Percentiles rank a stretch among this genome's conserved stretches.
These are phyloP conservation scores for Hylia prasina DNA, from an alignment of 2,113 vertebrate genomes.

Conservation along the genomic window DNA sequence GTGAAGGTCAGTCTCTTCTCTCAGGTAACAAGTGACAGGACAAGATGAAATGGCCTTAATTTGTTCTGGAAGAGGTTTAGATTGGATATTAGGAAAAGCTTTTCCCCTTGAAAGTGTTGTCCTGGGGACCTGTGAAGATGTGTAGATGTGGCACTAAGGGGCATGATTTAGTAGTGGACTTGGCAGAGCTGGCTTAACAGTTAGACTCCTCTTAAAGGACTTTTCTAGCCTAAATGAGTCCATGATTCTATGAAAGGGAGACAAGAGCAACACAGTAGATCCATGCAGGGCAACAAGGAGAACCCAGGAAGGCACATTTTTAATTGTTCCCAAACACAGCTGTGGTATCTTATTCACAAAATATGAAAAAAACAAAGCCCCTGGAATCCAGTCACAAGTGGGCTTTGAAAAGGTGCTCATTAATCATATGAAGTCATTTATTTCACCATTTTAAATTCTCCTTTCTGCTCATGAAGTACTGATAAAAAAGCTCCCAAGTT, in stretches of 20 bases:
- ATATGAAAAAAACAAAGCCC: not conserved
- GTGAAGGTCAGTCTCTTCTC: not conserved
- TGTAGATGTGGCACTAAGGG: too few relatives aligned
- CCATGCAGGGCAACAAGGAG: not conserved
- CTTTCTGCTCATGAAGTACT: not conserved
- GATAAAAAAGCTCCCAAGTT: not conserved
- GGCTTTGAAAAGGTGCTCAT: not conserved
- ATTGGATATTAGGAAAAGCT: not conserved
- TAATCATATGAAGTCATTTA: not conserved
- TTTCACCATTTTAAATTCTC: not conserved
- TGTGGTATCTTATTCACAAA: not conserved
- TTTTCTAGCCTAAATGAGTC: not conserved
- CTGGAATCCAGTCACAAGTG: not conserved
- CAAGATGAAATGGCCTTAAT: not conserved
- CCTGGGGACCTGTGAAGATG: accelerated
- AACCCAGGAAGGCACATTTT: not conserved
- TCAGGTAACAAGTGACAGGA: not conserved
- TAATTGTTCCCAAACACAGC: not conserved
- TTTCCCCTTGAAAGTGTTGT: not conserved
- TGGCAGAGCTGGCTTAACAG: not conserved
- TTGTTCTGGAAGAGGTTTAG: not conserved
- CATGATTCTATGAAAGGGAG: not conserved
- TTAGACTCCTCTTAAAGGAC: accelerated
- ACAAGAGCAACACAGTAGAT: not conserved
- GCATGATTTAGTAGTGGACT: not conserved